These are phyloP conservation scores for Drosophila orena DNA, from an alignment of 1,140 invertebrate species.

Conservation along the genomic window DNA sequence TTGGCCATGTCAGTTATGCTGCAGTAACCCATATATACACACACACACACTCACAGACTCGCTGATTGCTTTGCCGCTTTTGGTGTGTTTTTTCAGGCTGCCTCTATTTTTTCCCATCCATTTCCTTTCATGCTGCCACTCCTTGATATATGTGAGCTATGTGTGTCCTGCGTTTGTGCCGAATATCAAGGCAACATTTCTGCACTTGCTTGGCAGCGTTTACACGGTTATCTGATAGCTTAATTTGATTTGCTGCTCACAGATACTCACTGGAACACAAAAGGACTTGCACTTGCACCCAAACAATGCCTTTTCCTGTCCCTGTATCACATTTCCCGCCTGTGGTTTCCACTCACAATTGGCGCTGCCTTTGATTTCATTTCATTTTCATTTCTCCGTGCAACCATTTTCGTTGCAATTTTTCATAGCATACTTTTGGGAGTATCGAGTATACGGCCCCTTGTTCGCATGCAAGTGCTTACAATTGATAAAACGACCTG, in stretches of 20 bases:
- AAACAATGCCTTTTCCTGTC: conserved; percentile 36
- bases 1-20: conserved; percentile 42
- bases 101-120: conserved; percentile 37
- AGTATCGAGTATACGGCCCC: conserved; percentile 1
- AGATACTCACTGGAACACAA: conserved; percentile 18
- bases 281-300: conserved; percentile 30
- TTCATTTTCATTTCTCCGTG: conserved; percentile 16
- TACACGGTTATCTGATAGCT: conserved; percentile 70
- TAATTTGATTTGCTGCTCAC: conserved; percentile 74
- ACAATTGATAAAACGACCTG: conserved; percentile 52
- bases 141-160: conserved; percentile 28
- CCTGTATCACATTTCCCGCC: conserved; percentile 4
- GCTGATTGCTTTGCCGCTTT: conserved; percentile 43
- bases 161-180: conserved; percentile 10
- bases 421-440: conserved; percentile 72
- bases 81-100: conserved; percentile 14
- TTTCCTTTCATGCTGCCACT: conserved; percentile 34
- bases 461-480: conserved; percentile 4
- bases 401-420: conserved; percentile 59
- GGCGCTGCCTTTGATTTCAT: conserved; percentile 21
- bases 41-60: conserved; percentile 3
- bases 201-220: conserved; percentile 48
- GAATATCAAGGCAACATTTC: conserved; percentile 44
- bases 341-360: conserved; percentile 70
- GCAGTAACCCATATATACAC: conserved; percentile 17